These are phyloP conservation scores for Pseudochromis fuscus DNA, from an alignment of 2,797 vertebrate genomes.

Conservation along the genomic window DNA sequence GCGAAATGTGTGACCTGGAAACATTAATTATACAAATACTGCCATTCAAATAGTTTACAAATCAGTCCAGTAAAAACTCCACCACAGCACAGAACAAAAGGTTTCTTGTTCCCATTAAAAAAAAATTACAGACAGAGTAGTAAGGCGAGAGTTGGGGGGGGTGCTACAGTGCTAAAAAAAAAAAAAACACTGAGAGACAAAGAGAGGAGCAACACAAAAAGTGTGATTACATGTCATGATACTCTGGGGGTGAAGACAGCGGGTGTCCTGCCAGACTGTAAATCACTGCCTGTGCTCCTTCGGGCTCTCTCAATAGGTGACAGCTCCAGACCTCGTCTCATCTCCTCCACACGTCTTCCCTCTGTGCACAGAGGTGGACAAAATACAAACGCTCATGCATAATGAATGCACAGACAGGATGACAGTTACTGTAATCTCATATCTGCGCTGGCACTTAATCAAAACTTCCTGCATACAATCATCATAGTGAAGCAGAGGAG, in stretches of 20 bases:
- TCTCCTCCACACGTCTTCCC: slow-evolving; percentile 32
- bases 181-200: slow-evolving; percentile 23
- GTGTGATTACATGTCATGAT: slow-evolving; percentile 60
- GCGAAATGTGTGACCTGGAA: not conserved
- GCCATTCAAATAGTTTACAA: slow-evolving; percentile 14
- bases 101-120: not conserved
- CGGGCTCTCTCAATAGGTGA: slow-evolving; percentile 59
- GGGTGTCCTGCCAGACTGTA: slow-evolving; percentile 67
- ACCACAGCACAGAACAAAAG: not conserved
- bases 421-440: slow-evolving; percentile 59
- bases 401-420: slow-evolving; percentile 49
- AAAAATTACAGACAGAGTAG: slow-evolving; percentile 13
- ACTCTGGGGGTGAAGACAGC: slow-evolving; percentile 50
- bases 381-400: slow-evolving; percentile 64
- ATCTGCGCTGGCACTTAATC: slow-evolving; percentile 60
- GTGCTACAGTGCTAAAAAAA: not conserved
- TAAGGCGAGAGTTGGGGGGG: not conserved
- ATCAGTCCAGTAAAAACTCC: slow-evolving; percentile 14
- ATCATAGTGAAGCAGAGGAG: slow-evolving; percentile 19
- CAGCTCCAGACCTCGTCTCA: slow-evolving; percentile 68
- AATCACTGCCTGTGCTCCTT: slow-evolving; percentile 59
- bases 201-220: slow-evolving; percentile 40
- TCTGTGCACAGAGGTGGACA: slow-evolving; percentile 34
- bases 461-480: slow-evolving; percentile 60
- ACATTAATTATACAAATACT: not conserved